Conservation (phyloP, 2,797 vertebrate genomes). For the Protosalanx chinensis region DNA sequence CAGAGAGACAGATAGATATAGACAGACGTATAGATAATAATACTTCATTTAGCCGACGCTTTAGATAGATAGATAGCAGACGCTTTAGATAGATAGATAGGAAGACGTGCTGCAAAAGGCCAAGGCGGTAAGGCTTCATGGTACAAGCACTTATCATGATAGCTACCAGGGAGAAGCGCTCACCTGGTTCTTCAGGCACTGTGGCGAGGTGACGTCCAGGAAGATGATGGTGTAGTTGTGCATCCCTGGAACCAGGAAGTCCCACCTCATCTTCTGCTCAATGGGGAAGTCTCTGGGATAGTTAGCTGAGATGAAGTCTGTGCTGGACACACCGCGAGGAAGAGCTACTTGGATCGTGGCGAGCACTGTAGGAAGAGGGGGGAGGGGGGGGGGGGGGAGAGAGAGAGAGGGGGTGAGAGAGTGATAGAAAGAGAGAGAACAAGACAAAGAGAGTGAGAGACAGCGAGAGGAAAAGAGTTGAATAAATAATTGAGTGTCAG, state of each 20-base stretch:
- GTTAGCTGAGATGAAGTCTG: constrained; percentile 78
- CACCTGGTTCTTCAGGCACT: constrained; percentile 76
- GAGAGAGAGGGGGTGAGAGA: constrained; percentile 3
- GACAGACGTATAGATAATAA: too few species aligned
- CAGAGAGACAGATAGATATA: too few species aligned
- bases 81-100: too few species aligned
- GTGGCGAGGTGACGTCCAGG: constrained; percentile 69
- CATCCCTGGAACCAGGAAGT: constrained; percentile 76
- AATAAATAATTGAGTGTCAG: too few species aligned
- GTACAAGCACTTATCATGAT: too few species aligned
- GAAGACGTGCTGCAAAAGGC: too few species aligned
- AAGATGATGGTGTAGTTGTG: constrained; percentile 83
- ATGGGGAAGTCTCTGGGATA: constrained; percentile 78
- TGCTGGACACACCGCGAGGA: constrained; percentile 69
- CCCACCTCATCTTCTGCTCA: constrained; percentile 80
- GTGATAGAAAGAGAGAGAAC: constrained; percentile 1
- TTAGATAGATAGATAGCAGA: too few species aligned
- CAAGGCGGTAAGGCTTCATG: too few species aligned
- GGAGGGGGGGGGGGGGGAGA: neutral
- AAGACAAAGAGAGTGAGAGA: neutral
- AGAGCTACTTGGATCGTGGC: constrained; percentile 80
- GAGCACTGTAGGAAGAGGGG: constrained; percentile 57
- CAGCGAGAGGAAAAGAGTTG: too few species aligned
- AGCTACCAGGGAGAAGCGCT: neutral
- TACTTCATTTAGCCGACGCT: too few species aligned